Conservation (phyloP, 2,113 vertebrate species). For the Sisor rabdophorus region DNA sequence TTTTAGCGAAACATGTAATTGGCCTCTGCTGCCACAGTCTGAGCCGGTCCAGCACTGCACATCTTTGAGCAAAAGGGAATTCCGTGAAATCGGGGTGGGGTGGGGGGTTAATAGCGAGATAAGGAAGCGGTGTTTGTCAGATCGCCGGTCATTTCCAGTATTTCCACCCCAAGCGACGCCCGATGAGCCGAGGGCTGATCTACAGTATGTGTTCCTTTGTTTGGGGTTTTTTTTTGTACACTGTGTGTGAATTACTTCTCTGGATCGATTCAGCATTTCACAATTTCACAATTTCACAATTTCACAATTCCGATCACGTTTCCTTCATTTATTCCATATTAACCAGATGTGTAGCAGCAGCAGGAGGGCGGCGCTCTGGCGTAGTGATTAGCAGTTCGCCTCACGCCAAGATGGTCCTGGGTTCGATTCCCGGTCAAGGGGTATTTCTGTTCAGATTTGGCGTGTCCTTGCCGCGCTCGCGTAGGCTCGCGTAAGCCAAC, state of each 20-base stretch:
- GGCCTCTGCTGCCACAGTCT: neutral
- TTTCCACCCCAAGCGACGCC: neutral
- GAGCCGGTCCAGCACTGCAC: conserved; percentile 10
- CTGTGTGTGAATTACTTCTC: neutral
- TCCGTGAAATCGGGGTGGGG: neutral
- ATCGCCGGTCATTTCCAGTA: neutral
- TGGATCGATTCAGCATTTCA: neutral
- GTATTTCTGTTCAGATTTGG: no score
- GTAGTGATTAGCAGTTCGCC: no score
- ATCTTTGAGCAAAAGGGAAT: conserved; percentile 4
- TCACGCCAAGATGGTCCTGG: no score
- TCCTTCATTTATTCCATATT: neutral
- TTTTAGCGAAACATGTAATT: conserved; percentile 22
- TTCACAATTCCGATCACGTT: neutral
- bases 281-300: neutral
- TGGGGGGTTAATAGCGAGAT: neutral
- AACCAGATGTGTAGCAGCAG: neutral
- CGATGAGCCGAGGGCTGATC: conserved; percentile 7
- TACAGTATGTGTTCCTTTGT: neutral
- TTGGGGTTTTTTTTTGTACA: neutral
- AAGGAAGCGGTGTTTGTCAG: conserved; percentile 10
- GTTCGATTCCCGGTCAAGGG: no score
- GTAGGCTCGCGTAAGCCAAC: no score
- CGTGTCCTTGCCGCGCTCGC: no score
- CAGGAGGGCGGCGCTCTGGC: no score